Base-by-base conservation (phyloP, 1,140 invertebrate species). In the Nebria ingens region DNA sequence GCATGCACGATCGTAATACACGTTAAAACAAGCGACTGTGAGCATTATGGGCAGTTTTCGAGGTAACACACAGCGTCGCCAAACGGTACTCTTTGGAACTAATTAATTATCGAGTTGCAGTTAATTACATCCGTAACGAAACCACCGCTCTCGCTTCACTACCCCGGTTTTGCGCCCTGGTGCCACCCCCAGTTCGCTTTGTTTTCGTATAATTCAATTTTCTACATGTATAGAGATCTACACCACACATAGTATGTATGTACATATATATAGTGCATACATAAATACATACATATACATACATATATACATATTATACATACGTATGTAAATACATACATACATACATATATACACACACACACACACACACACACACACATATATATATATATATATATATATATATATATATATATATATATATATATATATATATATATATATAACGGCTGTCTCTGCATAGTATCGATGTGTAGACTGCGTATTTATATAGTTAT, bases 51-150 rank as follows among this genome's bases (percentile, higher is more conserved):
- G 15, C 17, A 12, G 40, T 4, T 45, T 45, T 4, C 40, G 6
- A 4, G 17, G 17, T 45, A 17, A 17, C 3, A 9, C 15, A 34
- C 57, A 59, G 60, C 61, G 61, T 54, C 61, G 59, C 58, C 62
- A 58, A 64, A 62, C 64, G 63, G 62, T 56, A 60, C 63, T 63
- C 61, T 62, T 64, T 65, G 64, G 61, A 67, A 67, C 65, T 67
- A 67, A 67, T 67, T 67, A 67, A 67, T 67, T 65, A 65, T 67
- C 65, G 63, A 67, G 64, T 63, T 63, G 60, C 58, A 65, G 65
- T 67, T 67, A 67, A 67, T 67, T 67, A 67, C 63, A 61, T 58
- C 52, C 63, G 61, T 64, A 64, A 63, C 64, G 58, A 60, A 61
- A 58, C 59, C 60, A 56, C 55, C 54, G 50, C 56, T 52, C 21